Base-by-base conservation (phyloP, 2,113 vertebrate species). In the Daphoenositta chrysoptera region DNA sequence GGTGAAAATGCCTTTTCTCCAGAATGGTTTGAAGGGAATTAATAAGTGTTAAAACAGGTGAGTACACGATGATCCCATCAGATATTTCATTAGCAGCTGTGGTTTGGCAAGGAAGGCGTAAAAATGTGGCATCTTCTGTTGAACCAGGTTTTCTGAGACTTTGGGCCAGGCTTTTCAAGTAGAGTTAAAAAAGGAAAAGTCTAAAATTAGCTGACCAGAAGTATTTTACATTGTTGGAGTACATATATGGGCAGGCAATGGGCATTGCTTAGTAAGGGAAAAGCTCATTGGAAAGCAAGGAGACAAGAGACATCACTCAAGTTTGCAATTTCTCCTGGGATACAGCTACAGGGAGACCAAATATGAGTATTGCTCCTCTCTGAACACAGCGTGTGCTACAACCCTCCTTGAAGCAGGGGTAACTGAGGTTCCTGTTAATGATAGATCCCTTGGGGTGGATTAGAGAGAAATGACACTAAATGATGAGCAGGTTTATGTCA, bases 201-300 rank as follows among this genome's bases (percentile, higher is more conserved):
- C 9, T 60, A 51, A 66, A 70, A 61, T 60, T 61, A 80, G 17
- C 15, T 51, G 19, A 10, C 3, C 19, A 48, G 40, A 85, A 68
- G 11, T 65, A 72, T 83, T 92, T 87, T 39, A 53, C 8, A 10
- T 30, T 57, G 44, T 35, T 72, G n/a, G 47, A 48, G 15, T n/a
- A 56, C 1, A 0, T 27, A 4, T 18, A 53, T 5, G 13, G 40
- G 27, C 27, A n/a, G 18, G 37, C 0, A 4, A n/a, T 0, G 1
- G 13, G 7, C 12, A 45, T 21, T 64, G 37, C 27, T 82, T 40
- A 64, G 51, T 12, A 48, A 48, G 33, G 13, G 10, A 48, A 68
- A 77, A 80, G 35, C 9, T 82, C 35, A 14, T 1, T 45, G n/a
- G 45, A 71, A 82, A 83, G 9, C 28, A 63, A 45, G 26, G 26